These are phyloP conservation scores for Scolanthus callimorphus DNA, from an alignment of 92 coral and sea anemone species.

Conservation along the genomic window DNA sequence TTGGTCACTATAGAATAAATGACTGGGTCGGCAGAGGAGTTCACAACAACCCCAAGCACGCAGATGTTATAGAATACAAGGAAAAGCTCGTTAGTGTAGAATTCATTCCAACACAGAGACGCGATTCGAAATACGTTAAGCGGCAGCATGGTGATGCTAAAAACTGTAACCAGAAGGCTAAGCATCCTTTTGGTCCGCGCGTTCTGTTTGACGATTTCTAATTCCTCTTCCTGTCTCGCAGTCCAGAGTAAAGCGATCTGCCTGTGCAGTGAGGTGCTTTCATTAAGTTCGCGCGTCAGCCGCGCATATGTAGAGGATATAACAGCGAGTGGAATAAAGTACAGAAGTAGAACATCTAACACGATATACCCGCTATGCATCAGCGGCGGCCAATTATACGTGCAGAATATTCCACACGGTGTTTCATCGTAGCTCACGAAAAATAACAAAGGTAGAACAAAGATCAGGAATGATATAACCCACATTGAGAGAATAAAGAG, in stretches of 20 bases:
- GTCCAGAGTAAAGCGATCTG: background rate
- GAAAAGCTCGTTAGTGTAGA: conserved; percentile 6
- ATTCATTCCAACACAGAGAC: conserved; percentile 3
- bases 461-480: conserved; percentile 60
- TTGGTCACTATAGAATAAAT: conserved; percentile 42
- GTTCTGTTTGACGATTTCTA: conserved; percentile 25
- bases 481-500: conserved; percentile 53
- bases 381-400: conserved; percentile 52
- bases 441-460: conserved; percentile 61
- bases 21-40: conserved; percentile 55
- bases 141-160: conserved; percentile 56
- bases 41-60: conserved; percentile 17
- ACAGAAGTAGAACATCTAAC: conserved; percentile 13
- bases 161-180: conserved; percentile 43
- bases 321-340: conserved; percentile 35
- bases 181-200: conserved; percentile 48
- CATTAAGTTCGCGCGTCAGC: conserved; percentile 28
- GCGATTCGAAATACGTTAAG: conserved; percentile 20
- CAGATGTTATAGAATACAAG: conserved; percentile 12
- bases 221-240: conserved; percentile 11
- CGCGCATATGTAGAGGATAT: conserved; percentile 40
- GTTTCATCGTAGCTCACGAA: conserved; percentile 40
- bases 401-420: conserved; percentile 37
- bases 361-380: conserved; percentile 20
- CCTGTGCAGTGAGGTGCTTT: conserved; percentile 22